These are phyloP conservation scores for Pseudococcus viburni DNA, from an alignment of 2,888 invertebrate genomes.

Conservation along the genomic window DNA sequence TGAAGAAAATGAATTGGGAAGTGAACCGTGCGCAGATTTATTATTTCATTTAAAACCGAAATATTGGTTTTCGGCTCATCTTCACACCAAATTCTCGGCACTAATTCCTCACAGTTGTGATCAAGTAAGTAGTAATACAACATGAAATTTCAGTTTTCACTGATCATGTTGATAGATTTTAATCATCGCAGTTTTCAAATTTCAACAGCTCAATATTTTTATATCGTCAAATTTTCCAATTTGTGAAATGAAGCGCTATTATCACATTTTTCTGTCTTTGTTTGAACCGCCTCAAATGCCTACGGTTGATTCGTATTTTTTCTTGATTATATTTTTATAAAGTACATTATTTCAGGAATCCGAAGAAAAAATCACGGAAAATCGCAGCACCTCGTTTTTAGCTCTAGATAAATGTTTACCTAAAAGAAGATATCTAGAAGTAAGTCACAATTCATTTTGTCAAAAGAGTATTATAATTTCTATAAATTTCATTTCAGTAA, in stretches of 20 bases:
- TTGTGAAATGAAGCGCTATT: too few species aligned
- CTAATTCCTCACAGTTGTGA: constrained; percentile 81
- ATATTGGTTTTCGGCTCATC: constrained; percentile 97
- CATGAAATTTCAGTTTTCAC: background rate
- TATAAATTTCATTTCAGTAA: background rate
- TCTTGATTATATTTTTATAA: background rate
- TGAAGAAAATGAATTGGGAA: constrained; percentile 86
- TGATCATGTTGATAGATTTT: too few species aligned
- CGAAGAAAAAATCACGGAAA: background rate
- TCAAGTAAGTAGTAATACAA: constrained; percentile 66
- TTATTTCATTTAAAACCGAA: constrained; percentile 85
- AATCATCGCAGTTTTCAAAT: background rate
- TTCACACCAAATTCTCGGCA: constrained; percentile 96
- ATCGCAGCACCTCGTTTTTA: constrained; percentile 77
- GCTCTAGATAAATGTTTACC: constrained; percentile 98
- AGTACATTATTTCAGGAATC: background rate
- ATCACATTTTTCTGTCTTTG: too few species aligned
- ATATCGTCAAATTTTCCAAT: background rate
- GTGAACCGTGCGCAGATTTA: constrained; percentile 86
- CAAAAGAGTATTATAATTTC: background rate
- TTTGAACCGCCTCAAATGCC: too few species aligned
- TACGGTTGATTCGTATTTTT: too few species aligned
- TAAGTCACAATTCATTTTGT: constrained; percentile 72
- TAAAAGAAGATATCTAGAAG: constrained; percentile 88
- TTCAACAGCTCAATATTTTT: background rate